Base-by-base conservation (phyloP, 2,888 invertebrate genomes). In the Amblyjoppa fuscipennis region DNA sequence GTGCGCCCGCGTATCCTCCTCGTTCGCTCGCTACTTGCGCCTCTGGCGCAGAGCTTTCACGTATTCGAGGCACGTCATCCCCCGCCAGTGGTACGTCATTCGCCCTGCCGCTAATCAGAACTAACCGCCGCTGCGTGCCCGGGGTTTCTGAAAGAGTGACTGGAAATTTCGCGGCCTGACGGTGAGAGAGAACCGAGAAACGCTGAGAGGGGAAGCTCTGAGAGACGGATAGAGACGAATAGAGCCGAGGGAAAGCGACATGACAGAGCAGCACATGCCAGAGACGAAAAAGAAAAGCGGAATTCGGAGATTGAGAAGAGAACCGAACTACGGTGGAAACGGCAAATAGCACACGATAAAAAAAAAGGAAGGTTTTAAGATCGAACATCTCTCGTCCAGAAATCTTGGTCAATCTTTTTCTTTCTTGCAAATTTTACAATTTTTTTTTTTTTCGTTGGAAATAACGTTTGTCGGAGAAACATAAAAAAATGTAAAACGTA, bases 21-120 rank as follows among this genome's bases (percentile, higher is more conserved):
- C 64, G 74, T 82, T 76, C 78, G 85, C 61, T 85, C 74, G 45
- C 75, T 61, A 41, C 79, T 76, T 64, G 78, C 75, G 73, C 70
- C 53, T 59, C 66, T 68, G 80, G 83, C 61, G 74, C 41, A 75
- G 70, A 82, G 77, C 77, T 76, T 83, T 92, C 81, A 87, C 81
- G 92, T 91, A 94, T 94, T 93, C 94, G 88, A 89, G 90, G 90
- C 94, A 93, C 94, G 94, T 89, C 90, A 90, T 91, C 91, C 90
- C 90, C 89, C 89, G 91, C 90, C 93, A 93, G 93, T 93, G 93
- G 93, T 94, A 93, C 93, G 93, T 94, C 93, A 93, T 93, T 93
- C 93, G 93, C 90, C 90, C 92, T 89, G 91, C 90, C 92, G 93
- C 94, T 94, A 94, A 94, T 94, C 94, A 94, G 94, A 94, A 94